Percentiles rank a stretch among this genome's conserved stretches.
These are phyloP conservation scores for Corydoras sp. DNA, from an alignment of 2,113 vertebrate genomes.

Conservation along the genomic window DNA sequence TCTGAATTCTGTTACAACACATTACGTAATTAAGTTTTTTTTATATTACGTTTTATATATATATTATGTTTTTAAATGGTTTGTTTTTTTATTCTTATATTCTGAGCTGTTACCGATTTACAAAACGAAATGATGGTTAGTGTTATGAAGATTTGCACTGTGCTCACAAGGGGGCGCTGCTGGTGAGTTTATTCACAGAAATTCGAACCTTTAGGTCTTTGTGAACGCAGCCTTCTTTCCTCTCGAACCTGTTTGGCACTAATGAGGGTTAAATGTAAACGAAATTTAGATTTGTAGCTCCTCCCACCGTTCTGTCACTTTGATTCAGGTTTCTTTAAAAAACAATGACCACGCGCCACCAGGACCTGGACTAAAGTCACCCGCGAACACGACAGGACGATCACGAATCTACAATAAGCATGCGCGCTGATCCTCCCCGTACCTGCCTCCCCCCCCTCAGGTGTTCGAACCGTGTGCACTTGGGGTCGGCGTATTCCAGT, in stretches of 20 bases:
- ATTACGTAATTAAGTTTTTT: too few relatives aligned
- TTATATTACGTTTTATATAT: too few relatives aligned
- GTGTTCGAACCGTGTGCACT: too few relatives aligned
- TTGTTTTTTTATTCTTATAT: too few relatives aligned
- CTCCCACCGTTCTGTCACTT: neutral
- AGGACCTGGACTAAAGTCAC: neutral
- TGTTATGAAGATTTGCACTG: too few relatives aligned
- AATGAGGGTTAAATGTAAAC: conserved; percentile 13
- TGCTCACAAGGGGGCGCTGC: too few relatives aligned
- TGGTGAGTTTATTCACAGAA: neutral
- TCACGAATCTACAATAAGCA: conserved; percentile 33
- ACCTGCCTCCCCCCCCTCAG: too few relatives aligned
- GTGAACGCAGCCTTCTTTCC: neutral
- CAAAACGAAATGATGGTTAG: too few relatives aligned
- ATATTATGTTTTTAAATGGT: too few relatives aligned
- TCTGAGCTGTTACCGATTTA: too few relatives aligned
- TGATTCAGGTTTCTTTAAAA: neutral
- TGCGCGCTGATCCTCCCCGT: conserved; percentile 30
- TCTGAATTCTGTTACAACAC: too few relatives aligned
- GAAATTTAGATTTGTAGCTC: neutral
- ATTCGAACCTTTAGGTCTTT: neutral
- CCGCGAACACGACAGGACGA: neutral
- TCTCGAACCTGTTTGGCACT: conserved; percentile 38
- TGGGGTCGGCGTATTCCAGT: too few relatives aligned
- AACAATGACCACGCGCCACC: neutral